phyloP scores from a whole-genome alignment of 2,113 vertebrate species.

The Elgaria multicarinata region DNA sequence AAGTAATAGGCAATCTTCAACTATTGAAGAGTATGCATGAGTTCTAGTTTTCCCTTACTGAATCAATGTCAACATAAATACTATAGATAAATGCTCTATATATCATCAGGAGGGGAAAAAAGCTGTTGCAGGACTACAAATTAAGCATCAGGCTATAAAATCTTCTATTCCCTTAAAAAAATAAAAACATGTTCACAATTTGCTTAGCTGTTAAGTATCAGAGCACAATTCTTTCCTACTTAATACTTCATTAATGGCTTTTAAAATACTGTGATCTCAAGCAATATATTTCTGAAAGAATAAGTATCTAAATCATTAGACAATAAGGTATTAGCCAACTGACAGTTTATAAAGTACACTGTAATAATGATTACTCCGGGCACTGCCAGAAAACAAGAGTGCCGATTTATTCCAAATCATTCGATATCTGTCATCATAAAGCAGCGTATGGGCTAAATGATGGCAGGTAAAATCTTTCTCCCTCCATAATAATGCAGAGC shows the following conservation, averaged over 20 bases:
- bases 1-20: neutral
- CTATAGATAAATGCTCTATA: conserved; percentile 36
- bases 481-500: conserved; percentile 71
- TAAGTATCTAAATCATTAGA: conserved; percentile 33
- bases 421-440: conserved; percentile 71
- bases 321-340: conserved; percentile 43
- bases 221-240: neutral
- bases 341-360: conserved; percentile 45
- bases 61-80: conserved; percentile 55
- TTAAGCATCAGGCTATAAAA: conserved; percentile 36
- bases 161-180: neutral
- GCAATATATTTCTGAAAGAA: conserved; percentile 28
- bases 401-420: conserved; percentile 63
- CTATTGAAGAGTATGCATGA: neutral
- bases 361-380: conserved; percentile 55
- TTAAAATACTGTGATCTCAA: conserved; percentile 49
- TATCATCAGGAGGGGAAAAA: conserved; percentile 45
- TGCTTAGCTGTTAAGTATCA: conserved; percentile 1
- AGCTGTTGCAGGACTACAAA: conserved; percentile 38
- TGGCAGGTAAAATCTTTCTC: conserved; percentile 77
- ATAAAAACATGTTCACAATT: neutral
- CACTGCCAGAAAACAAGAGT: conserved; percentile 63
- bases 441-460: conserved; percentile 69
- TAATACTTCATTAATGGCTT: conserved; percentile 35
- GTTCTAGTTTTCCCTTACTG: conserved; percentile 3